Conservation (phyloP, 1,140 invertebrate genomes). For the Uloborus diversus region DNA sequence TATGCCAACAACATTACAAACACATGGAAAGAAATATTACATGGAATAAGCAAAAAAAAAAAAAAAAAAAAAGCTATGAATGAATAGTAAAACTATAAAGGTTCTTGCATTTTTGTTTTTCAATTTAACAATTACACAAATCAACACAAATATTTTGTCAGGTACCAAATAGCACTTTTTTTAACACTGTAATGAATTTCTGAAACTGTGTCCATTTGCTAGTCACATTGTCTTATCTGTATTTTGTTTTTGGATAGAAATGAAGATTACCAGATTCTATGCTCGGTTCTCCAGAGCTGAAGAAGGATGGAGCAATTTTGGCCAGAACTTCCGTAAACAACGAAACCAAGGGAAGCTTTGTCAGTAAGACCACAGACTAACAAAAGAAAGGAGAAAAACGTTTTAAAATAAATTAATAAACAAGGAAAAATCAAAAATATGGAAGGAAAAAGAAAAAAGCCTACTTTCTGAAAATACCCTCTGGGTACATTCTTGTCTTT, state of each 20-base stretch:
- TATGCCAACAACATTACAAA: too few relatives aligned
- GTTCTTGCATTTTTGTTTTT: too few relatives aligned
- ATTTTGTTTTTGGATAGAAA: neutral
- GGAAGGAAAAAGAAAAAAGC: slow-evolving; percentile 28
- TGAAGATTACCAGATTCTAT: slow-evolving; percentile 76
- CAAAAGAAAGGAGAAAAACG: slow-evolving; percentile 49
- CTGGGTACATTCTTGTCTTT: slow-evolving; percentile 91
- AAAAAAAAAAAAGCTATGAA: too few relatives aligned
- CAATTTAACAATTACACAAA: too few relatives aligned
- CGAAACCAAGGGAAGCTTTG: slow-evolving; percentile 91
- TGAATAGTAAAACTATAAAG: too few relatives aligned
- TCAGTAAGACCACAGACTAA: slow-evolving; percentile 92
- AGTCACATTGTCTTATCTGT: neutral
- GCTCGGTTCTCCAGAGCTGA: slow-evolving; percentile 84
- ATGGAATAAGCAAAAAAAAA: too few relatives aligned
- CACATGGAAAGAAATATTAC: too few relatives aligned
- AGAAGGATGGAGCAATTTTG: slow-evolving; percentile 93
- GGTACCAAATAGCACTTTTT: too few relatives aligned
- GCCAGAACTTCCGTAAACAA: slow-evolving; percentile 88
- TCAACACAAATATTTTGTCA: too few relatives aligned
- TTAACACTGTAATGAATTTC: neutral
- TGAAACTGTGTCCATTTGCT: neutral
- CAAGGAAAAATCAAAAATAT: neutral
- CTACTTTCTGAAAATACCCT: slow-evolving; percentile 98
- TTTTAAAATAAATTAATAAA: neutral